Conservation (phyloP, 2,888 invertebrate genomes). For the Eurytoma californica region DNA sequence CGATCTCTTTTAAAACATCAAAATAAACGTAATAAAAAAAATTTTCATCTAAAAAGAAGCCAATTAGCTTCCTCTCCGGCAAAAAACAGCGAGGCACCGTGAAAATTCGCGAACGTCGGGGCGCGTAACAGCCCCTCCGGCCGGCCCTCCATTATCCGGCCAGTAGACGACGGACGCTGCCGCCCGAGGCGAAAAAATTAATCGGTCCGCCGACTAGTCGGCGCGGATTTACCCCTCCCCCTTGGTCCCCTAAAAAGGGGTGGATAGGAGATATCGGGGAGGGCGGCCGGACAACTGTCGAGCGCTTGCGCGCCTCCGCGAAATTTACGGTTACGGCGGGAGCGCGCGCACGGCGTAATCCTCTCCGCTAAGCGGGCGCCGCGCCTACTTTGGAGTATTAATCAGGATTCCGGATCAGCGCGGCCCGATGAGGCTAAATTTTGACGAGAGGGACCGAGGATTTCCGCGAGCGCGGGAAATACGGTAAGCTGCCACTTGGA, state of each 20-base stretch:
- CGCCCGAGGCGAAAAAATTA: not conserved
- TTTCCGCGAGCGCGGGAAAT: not conserved
- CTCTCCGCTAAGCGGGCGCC: constrained; percentile 46
- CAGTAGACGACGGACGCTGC: not conserved
- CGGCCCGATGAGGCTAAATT: not conserved
- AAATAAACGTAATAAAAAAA: no score
- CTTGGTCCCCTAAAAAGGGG: no score
- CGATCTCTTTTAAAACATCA: no score
- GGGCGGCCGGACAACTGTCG: constrained; percentile 16
- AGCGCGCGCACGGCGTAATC: constrained; percentile 38
- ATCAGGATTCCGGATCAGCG: constrained; percentile 52
- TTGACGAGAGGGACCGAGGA: not conserved
- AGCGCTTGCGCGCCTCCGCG: constrained; percentile 1
- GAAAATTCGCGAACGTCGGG: no score
- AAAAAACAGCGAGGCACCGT: no score
- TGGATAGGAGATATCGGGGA: constrained; percentile 1
- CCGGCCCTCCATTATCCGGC: no score
- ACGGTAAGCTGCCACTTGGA: no score
- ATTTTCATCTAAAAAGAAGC: no score
- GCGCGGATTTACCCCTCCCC: not conserved
- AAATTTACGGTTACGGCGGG: constrained; percentile 48
- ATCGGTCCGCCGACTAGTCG: not conserved
- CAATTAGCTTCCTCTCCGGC: no score
- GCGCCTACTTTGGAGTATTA: constrained; percentile 48
- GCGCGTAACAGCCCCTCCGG: no score